phyloP scores from a whole-genome alignment of 2,797 vertebrate genomes.

The Hipposideros larvatus region DNA sequence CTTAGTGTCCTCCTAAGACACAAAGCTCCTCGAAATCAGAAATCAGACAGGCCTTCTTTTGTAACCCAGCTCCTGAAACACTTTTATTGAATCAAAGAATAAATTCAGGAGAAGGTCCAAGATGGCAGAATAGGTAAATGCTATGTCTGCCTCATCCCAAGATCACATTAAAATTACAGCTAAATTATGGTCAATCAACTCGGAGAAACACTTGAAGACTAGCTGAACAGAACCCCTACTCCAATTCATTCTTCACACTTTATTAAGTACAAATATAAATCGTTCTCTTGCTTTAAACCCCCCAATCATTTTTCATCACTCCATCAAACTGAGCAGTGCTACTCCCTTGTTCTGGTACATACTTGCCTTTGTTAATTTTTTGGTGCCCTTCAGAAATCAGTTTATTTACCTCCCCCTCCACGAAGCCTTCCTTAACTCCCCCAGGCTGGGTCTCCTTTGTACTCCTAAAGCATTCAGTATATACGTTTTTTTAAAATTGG shows the following conservation, averaged over 20 bases:
- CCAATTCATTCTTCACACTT: neutral
- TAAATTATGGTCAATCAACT: too few species aligned
- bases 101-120: too few species aligned
- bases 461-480: neutral
- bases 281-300: neutral
- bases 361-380: neutral
- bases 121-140: too few species aligned
- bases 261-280: neutral
- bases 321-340: neutral
- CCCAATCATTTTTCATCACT: neutral
- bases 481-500: neutral
- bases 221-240: neutral
- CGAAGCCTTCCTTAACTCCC: neutral
- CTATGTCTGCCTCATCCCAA: too few species aligned
- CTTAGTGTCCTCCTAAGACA: neutral
- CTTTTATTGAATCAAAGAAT: neutral
- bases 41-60: neutral
- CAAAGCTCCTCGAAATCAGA: neutral
- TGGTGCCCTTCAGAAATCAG: neutral
- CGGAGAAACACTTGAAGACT: too few species aligned
- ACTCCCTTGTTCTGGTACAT: neutral
- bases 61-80: neutral
- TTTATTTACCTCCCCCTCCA: neutral
- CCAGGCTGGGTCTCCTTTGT: neutral
- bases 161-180: too few species aligned